A percentile compares a stretch with the other conserved stretches of the same genome.
phyloP scores from a whole-genome alignment of 2,888 invertebrate species.

The Dexiosoma caninum region DNA sequence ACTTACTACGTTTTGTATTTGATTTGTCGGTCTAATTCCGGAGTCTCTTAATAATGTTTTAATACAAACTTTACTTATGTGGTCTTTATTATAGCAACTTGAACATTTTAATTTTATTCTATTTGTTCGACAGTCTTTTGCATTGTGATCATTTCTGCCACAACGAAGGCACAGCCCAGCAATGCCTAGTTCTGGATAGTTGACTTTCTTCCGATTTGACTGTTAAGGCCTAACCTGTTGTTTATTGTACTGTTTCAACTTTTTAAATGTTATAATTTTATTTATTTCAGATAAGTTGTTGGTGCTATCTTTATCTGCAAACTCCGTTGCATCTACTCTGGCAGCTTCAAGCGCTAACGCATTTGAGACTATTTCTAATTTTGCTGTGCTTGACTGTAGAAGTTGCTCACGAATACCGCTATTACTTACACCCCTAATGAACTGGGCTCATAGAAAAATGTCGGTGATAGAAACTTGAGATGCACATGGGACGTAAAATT shows the following conservation, averaged over 20 bases:
- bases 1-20: neutral
- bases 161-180: neutral
- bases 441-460: too few relatives aligned
- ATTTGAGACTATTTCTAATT: neutral
- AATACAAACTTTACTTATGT: slow-evolving; percentile 8
- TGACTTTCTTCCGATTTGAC: neutral
- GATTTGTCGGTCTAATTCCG: slow-evolving; percentile 10
- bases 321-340: neutral
- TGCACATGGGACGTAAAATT: neutral
- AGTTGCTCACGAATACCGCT: too few relatives aligned
- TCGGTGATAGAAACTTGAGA: neutral
- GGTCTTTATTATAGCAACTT: neutral
- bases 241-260: neutral
- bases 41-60: slow-evolving; percentile 18
- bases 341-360: neutral
- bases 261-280: neutral
- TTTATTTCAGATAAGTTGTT: neutral
- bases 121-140: neutral
- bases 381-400: too few relatives aligned
- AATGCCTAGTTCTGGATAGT: neutral
- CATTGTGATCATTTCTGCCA: neutral
- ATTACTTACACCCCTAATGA: too few relatives aligned
- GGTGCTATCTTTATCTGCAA: too few relatives aligned
- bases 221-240: neutral
- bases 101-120: slow-evolving; percentile 8